These are phyloP conservation scores for Scrobipalpa costella DNA, from an alignment of 2,888 invertebrate species.

Conservation along the genomic window DNA sequence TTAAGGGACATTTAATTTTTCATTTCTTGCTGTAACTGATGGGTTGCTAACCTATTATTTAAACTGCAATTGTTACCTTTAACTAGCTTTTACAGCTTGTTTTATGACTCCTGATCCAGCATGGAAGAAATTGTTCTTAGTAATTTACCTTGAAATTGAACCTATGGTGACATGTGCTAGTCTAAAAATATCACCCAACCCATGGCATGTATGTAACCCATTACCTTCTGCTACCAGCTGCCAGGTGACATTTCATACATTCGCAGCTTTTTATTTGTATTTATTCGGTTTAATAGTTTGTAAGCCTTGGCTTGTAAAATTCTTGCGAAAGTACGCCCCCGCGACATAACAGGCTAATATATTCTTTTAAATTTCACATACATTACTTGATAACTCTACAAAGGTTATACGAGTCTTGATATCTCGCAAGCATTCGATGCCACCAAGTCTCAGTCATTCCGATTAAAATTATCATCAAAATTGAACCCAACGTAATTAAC, in stretches of 20 bases:
- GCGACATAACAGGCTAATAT: conserved; percentile 39
- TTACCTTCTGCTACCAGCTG: conserved; percentile 49
- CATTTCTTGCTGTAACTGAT: too few relatives aligned
- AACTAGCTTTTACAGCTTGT: too few relatives aligned
- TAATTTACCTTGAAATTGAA: conserved; percentile 16
- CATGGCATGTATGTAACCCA: conserved; percentile 42
- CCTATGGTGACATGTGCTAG: neutral
- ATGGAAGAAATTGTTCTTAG: neutral
- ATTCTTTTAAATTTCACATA: neutral
- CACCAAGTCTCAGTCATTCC: neutral
- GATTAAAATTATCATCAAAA: conserved; percentile 16
- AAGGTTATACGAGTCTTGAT: neutral
- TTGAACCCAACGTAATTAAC: conserved; percentile 42
- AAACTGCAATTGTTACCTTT: too few relatives aligned
- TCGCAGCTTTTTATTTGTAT: conserved; percentile 48
- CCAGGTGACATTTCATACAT: conserved; percentile 54
- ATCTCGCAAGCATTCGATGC: conserved; percentile 7
- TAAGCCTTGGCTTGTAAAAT: conserved; percentile 67
- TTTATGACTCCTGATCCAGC: too few relatives aligned
- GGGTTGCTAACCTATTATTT: too few relatives aligned
- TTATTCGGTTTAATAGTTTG: conserved; percentile 55
- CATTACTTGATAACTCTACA: neutral
- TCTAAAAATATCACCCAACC: conserved; percentile 28
- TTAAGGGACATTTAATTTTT: too few relatives aligned
- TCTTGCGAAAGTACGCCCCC: conserved; percentile 66